Conservation (phyloP, 2,888 invertebrate species). For the Lysandra coridon region DNA sequence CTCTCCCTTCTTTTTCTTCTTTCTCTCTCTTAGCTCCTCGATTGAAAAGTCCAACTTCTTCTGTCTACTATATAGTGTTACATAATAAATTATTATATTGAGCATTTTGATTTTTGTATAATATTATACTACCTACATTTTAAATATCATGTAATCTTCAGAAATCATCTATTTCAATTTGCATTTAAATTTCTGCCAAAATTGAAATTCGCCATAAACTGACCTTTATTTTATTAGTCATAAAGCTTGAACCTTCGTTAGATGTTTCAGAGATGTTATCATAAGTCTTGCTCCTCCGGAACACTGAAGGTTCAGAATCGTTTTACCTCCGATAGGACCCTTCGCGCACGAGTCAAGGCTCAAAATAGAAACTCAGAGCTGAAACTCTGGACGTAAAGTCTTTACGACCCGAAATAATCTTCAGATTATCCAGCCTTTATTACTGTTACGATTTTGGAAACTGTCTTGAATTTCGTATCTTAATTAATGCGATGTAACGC, state of each 20-base stretch:
- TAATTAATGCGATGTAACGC: background rate
- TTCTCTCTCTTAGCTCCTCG: too few relatives aligned
- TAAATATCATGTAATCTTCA: too few relatives aligned
- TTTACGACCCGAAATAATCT: conserved; percentile 16
- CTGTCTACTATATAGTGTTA: background rate
- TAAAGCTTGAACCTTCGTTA: background rate
- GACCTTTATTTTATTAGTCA: conserved; percentile 7
- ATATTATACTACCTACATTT: too few relatives aligned
- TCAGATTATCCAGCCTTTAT: background rate
- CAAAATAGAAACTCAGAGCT: background rate
- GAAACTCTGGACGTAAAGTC: background rate
- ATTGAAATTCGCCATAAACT: conserved; percentile 6
- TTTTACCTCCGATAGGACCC: background rate
- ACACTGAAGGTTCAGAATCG: background rate
- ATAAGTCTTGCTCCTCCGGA: conserved; percentile 5
- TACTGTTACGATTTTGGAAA: conserved; percentile 1
- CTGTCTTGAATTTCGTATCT: background rate
- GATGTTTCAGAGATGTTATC: conserved; percentile 6
- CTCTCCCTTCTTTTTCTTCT: too few relatives aligned
- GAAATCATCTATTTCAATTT: background rate
- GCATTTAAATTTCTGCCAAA: background rate
- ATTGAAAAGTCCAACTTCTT: background rate
- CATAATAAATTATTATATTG: too few relatives aligned
- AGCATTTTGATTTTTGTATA: too few relatives aligned
- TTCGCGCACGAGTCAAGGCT: background rate